phyloP scores from a whole-genome alignment of 1,140 invertebrate species.

The Colletes gigas region DNA sequence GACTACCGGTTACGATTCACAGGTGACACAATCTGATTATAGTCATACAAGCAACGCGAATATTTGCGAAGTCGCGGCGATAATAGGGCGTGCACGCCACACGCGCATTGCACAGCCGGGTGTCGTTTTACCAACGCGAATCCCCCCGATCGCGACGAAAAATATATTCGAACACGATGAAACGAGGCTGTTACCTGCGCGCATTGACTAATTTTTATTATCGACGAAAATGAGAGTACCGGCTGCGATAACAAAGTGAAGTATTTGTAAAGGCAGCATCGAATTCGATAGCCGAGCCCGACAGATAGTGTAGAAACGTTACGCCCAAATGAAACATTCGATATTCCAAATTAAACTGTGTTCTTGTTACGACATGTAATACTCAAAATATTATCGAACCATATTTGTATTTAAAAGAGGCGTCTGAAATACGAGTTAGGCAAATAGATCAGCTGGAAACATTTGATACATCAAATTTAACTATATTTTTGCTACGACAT shows the following conservation, averaged over 20 bases:
- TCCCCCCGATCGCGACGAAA: not conserved
- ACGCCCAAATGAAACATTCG: too few relatives aligned
- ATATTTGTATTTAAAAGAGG: too few relatives aligned
- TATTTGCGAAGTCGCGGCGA: not conserved
- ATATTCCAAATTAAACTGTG: too few relatives aligned
- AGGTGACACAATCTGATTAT: conserved; percentile 9
- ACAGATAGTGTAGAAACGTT: too few relatives aligned
- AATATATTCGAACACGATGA: not conserved
- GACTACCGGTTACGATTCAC: conserved; percentile 13
- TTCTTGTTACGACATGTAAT: too few relatives aligned
- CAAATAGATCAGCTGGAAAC: too few relatives aligned
- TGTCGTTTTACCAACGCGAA: conserved; percentile 13
- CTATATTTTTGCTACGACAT: too few relatives aligned
- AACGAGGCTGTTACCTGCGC: not conserved
- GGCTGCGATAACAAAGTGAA: not conserved
- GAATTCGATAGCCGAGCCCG: too few relatives aligned
- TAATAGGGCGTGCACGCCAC: not conserved
- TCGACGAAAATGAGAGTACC: not conserved
- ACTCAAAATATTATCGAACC: too few relatives aligned
- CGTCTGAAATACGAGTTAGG: too few relatives aligned
- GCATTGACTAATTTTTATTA: not conserved
- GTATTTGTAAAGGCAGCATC: not conserved
- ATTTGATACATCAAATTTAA: too few relatives aligned
- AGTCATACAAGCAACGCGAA: conserved; percentile 8
- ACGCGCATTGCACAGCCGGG: not conserved